Evolutionary conservation across 2,888 invertebrate genomes (phyloP).

Genomic region (Drosophila acutilabella): DNA sequence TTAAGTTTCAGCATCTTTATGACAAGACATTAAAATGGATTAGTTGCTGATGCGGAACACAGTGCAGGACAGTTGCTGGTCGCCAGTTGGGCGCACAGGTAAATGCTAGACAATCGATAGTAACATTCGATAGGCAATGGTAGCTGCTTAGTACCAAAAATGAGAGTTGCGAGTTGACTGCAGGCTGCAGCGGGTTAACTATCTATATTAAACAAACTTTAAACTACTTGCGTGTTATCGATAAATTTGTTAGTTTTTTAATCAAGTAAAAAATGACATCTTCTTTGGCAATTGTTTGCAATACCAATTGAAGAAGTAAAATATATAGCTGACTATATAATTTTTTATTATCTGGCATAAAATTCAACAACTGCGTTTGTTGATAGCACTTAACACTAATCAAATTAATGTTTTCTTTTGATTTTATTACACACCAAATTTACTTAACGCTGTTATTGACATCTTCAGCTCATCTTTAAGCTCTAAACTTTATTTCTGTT

Average conservation of each 20-base stretch:
- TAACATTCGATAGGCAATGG: neutral
- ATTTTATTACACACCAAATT: neutral
- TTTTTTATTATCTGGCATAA: no score
- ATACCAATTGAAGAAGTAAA: no score
- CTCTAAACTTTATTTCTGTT: neutral
- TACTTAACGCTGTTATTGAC: neutral
- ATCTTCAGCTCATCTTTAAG: neutral
- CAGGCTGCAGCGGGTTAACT: no score
- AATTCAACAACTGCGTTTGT: neutral
- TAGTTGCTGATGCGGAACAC: constrained; percentile 9
- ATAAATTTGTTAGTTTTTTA: neutral
- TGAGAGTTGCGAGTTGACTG: neutral
- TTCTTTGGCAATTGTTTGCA: no score
- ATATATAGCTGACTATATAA: no score
- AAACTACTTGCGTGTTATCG: neutral
- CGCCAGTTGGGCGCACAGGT: neutral
- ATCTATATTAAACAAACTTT: neutral
- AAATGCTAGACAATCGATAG: constrained; percentile 1
- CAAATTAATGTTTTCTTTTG: neutral
- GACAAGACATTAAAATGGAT: constrained; percentile 52
- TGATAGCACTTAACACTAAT: neutral
- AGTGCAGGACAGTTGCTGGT: neutral
- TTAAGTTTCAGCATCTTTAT: constrained; percentile 27
- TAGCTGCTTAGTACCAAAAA: neutral
- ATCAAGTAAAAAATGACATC: neutral